A percentile compares a stretch with the other conserved stretches of the same genome.
These are phyloP conservation scores for Leuciscus waleckii DNA, from an alignment of 2,797 vertebrate species.

Conservation along the genomic window DNA sequence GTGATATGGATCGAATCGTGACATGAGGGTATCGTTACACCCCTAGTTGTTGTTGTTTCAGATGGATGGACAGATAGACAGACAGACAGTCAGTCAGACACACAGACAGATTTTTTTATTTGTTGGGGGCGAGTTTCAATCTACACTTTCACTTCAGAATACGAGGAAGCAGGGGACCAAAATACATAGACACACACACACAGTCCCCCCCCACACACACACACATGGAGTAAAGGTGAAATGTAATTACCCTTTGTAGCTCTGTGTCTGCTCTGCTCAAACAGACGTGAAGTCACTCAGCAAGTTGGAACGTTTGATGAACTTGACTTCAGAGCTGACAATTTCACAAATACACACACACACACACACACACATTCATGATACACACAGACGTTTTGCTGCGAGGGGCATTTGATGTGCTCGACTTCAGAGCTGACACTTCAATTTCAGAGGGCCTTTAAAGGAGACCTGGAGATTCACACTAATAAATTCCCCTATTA, in stretches of 20 bases:
- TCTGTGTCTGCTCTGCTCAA: slow-evolving; percentile 58
- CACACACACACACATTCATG: slow-evolving; percentile 9
- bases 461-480: slow-evolving; percentile 71
- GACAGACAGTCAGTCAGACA: not conserved
- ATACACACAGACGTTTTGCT: slow-evolving; percentile 44
- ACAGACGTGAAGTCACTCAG: slow-evolving; percentile 59
- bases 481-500: slow-evolving; percentile 69
- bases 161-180: not conserved
- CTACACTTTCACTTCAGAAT: not conserved
- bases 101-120: not conserved
- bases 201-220: not conserved
- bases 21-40: too few species aligned
- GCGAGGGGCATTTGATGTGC: slow-evolving; percentile 69
- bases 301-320: slow-evolving; percentile 64
- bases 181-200: not conserved
- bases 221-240: slow-evolving; percentile 60
- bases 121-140: not conserved
- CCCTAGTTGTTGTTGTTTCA: not conserved
- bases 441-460: slow-evolving; percentile 75
- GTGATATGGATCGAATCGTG: too few species aligned
- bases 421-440: slow-evolving; percentile 70
- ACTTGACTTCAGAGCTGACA: slow-evolving; percentile 46
- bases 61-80: not conserved
- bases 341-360: slow-evolving; percentile 30
- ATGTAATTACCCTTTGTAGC: slow-evolving; percentile 75